Percentiles rank a stretch among this genome's conserved stretches.
phyloP scores from a whole-genome alignment of 1,140 invertebrate genomes.

The Eumaeus atala region DNA sequence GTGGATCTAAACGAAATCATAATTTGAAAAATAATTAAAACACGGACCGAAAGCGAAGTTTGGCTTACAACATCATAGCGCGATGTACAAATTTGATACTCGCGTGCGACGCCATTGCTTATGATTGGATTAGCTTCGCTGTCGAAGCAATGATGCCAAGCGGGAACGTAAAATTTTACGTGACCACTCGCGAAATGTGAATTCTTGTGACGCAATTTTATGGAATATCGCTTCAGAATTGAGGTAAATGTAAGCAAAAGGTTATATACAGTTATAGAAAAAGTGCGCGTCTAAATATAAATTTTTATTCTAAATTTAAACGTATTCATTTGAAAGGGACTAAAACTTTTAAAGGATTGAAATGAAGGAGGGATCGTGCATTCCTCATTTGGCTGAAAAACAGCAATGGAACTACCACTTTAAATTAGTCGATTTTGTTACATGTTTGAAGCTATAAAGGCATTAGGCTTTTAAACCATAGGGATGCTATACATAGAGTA shows the following conservation, averaged over 20 bases:
- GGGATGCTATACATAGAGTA: too few relatives aligned
- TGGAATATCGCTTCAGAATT: conserved; percentile 14
- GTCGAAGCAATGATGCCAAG: conserved; percentile 46
- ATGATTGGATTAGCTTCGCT: conserved; percentile 65
- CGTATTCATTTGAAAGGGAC: too few relatives aligned
- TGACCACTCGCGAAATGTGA: conserved; percentile 62
- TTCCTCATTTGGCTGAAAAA: too few relatives aligned
- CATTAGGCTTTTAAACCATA: too few relatives aligned
- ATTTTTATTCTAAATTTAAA: too few relatives aligned
- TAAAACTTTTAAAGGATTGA: too few relatives aligned
- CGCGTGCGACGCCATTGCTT: conserved; percentile 51
- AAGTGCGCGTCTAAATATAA: too few relatives aligned
- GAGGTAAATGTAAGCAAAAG: neutral
- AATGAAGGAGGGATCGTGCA: too few relatives aligned
- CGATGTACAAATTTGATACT: conserved; percentile 50
- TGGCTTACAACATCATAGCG: conserved; percentile 19
- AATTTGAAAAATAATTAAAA: conserved; percentile 5
- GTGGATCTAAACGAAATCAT: conserved; percentile 29
- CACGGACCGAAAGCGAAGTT: neutral
- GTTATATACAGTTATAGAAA: too few relatives aligned
- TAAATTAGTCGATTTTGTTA: too few relatives aligned
- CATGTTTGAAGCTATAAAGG: too few relatives aligned
- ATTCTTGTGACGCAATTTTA: conserved; percentile 54
- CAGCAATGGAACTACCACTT: too few relatives aligned
- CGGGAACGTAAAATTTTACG: conserved; percentile 71